A percentile compares a stretch with the other conserved stretches of the same genome.
Conservation (phyloP, 2,888 invertebrate species). For the Dendrolimus houi region DNA sequence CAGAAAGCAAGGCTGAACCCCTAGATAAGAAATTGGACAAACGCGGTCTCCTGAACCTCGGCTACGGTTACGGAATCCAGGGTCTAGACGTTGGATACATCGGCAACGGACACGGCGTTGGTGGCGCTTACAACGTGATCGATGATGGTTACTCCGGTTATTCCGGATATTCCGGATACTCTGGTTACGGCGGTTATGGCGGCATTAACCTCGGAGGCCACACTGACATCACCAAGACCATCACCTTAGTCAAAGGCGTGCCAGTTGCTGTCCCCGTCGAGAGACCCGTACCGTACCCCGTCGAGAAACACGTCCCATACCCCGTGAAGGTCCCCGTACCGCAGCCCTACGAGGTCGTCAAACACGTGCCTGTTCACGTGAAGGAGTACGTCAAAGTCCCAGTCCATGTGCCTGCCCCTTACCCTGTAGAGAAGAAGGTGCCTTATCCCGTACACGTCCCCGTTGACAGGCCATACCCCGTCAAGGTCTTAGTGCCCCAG, state of each 20-base stretch:
- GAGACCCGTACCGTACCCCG: slow-evolving; percentile 77
- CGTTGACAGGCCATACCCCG: slow-evolving; percentile 86
- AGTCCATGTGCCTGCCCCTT: slow-evolving; percentile 84
- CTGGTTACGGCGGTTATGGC: slow-evolving; percentile 31
- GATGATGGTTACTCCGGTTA: slow-evolving; percentile 35
- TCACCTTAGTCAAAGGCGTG: slow-evolving; percentile 81
- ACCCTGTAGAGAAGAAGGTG: slow-evolving; percentile 87
- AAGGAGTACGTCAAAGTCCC: slow-evolving; percentile 88
- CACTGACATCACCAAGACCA: slow-evolving; percentile 77
- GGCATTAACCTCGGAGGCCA: slow-evolving; percentile 51
- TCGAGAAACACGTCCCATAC: slow-evolving; percentile 81
- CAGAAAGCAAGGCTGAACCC: slow-evolving; percentile 74
- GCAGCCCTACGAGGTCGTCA: slow-evolving; percentile 83
- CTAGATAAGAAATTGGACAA: slow-evolving; percentile 88
- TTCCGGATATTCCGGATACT: slow-evolving; percentile 13
- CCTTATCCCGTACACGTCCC: slow-evolving; percentile 82
- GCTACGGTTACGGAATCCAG: slow-evolving; percentile 86
- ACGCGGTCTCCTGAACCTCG: slow-evolving; percentile 86
- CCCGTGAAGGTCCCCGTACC: slow-evolving; percentile 82
- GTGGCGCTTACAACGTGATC: slow-evolving; percentile 68
- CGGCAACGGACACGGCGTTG: slow-evolving; percentile 76
- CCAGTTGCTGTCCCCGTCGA: slow-evolving; percentile 80
- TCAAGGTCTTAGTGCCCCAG: slow-evolving; percentile 86
- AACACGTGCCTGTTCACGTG: slow-evolving; percentile 82
- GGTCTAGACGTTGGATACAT: slow-evolving; percentile 85